Percentiles rank a stretch among this genome's conserved stretches.
Conservation (phyloP, 2,113 vertebrate genomes). For the Pavo muticus region DNA sequence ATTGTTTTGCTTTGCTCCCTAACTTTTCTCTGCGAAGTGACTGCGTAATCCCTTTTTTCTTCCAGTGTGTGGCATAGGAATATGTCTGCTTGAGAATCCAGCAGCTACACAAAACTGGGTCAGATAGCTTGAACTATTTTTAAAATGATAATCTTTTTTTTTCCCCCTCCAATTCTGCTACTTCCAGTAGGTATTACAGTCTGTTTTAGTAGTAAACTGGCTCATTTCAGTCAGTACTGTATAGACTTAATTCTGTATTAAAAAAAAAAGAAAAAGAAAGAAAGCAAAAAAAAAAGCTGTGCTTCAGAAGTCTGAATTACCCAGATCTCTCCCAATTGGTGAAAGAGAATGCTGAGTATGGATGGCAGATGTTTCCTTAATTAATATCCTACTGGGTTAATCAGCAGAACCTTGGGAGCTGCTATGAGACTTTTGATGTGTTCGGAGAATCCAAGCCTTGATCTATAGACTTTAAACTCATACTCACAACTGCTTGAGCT, state of each 20-base stretch:
- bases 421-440: constrained; percentile 74
- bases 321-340: constrained; percentile 75
- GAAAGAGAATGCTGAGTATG: constrained; percentile 76
- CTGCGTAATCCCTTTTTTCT: not conserved
- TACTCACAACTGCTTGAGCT: constrained; percentile 10
- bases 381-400: constrained; percentile 83
- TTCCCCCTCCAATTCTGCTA: constrained; percentile 9
- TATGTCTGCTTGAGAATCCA: not conserved
- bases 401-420: constrained; percentile 77
- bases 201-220: constrained; percentile 66
- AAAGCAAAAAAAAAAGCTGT: not conserved
- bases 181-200: constrained; percentile 16
- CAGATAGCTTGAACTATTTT: constrained; percentile 54
- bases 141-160: constrained; percentile 53
- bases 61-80: not conserved
- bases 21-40: not conserved
- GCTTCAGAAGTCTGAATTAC: constrained; percentile 72
- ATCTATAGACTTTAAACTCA: constrained; percentile 67
- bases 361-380: constrained; percentile 80
- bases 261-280: not conserved
- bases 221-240: constrained; percentile 41
- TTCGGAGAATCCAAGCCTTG: constrained; percentile 71
- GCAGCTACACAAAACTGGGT: constrained; percentile 36
- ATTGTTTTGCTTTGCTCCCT: not conserved
- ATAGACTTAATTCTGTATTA: constrained; percentile 20